phyloP scores from a whole-genome alignment of 53 echinoderm and acorn worm species.

The Paelopatides confundens region DNA sequence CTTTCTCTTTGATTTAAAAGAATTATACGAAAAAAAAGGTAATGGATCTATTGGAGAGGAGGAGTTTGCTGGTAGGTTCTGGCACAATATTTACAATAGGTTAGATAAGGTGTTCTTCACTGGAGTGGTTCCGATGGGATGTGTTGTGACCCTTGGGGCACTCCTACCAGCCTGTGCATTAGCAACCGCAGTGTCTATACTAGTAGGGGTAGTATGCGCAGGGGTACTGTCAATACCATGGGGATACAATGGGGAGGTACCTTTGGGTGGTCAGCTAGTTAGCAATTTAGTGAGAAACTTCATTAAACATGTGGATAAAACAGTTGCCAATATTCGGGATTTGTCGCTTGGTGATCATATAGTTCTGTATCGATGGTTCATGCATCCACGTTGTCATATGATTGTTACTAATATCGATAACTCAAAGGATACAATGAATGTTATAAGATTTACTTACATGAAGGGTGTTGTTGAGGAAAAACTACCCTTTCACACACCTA shows the following conservation, averaged over 20 bases:
- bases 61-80: neutral
- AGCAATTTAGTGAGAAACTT: neutral
- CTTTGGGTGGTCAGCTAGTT: neutral
- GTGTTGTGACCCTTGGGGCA: neutral
- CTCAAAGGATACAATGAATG: slow-evolving; percentile 3
- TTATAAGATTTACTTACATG: slow-evolving; percentile 50
- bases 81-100: neutral
- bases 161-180: neutral
- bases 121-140: neutral
- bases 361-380: slow-evolving; percentile 49
- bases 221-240: slow-evolving; percentile 1
- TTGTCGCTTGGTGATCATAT: slow-evolving; percentile 50
- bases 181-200: neutral
- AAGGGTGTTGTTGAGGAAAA: slow-evolving; percentile 58
- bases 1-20: neutral
- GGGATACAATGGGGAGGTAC: neutral
- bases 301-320: neutral
- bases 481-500: slow-evolving; percentile 4
- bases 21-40: neutral
- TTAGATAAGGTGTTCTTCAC: neutral
- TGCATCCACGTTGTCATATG: too few relatives aligned
- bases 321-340: neutral
- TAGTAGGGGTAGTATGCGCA: neutral
- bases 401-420: slow-evolving; percentile 23
- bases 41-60: neutral